phyloP scores from a whole-genome alignment of 2,797 vertebrate species.

The Sebastolobus alascanus region DNA sequence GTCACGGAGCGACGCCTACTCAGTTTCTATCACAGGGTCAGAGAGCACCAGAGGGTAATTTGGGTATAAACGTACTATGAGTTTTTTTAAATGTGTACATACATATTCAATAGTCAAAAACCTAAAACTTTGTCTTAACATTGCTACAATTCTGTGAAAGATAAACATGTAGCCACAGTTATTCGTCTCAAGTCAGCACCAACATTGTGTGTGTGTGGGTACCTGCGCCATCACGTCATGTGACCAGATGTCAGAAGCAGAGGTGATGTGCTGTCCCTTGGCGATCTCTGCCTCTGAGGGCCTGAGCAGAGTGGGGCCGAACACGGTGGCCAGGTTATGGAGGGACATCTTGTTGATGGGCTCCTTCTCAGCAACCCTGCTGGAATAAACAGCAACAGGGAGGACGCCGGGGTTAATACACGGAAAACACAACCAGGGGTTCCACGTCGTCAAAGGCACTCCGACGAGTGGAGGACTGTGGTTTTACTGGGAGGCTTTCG shows the following conservation, averaged over 20 bases:
- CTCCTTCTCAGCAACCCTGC: conserved; percentile 98
- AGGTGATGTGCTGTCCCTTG: conserved; percentile 91
- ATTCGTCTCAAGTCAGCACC: neutral
- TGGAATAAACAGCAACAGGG: conserved; percentile 11
- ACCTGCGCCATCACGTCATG: conserved; percentile 99
- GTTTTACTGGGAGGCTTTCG: too few species aligned
- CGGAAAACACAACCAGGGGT: neutral
- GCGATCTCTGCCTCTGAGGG: conserved; percentile 93
- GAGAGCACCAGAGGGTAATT: too few species aligned
- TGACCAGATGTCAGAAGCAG: conserved; percentile 98
- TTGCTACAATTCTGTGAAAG: neutral
- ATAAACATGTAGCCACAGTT: neutral
- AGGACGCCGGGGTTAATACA: neutral
- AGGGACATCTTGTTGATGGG: conserved; percentile 99
- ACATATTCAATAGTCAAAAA: too few species aligned
- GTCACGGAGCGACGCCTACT: too few species aligned
- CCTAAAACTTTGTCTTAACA: neutral
- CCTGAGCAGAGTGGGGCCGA: conserved; percentile 96
- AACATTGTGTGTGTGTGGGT: neutral
- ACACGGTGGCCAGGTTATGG: conserved; percentile 97
- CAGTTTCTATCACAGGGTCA: too few species aligned
- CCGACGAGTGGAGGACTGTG: neutral
- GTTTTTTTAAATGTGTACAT: too few species aligned
- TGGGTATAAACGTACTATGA: too few species aligned
- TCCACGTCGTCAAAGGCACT: neutral